phyloP scores from a whole-genome alignment of 1,140 invertebrate genomes.

The Ips nitidus region DNA sequence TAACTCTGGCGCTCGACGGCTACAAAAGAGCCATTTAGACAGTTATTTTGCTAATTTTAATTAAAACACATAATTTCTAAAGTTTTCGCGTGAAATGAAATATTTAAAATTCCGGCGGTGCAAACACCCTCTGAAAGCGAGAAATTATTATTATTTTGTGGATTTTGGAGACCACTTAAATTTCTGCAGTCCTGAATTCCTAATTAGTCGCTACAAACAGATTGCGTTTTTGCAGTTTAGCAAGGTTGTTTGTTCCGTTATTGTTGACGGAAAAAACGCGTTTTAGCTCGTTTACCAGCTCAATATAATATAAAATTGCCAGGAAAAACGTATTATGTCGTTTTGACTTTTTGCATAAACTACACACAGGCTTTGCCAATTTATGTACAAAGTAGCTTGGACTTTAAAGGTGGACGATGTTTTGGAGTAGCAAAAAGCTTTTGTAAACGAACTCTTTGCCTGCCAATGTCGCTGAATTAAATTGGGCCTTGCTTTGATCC shows the following conservation, averaged over 20 bases:
- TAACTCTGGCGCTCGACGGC: neutral
- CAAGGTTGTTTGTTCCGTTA: neutral
- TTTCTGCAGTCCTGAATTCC: neutral
- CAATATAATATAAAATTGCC: too few relatives aligned
- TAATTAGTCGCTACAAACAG: neutral
- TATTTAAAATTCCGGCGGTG: conserved; percentile 22
- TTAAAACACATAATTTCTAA: conserved; percentile 29
- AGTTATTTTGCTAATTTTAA: conserved; percentile 20
- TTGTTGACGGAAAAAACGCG: too few relatives aligned
- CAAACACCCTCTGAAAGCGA: neutral
- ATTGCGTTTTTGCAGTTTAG: neutral
- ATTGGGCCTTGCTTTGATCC: too few relatives aligned
- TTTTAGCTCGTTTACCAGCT: too few relatives aligned
- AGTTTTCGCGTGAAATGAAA: conserved; percentile 10
- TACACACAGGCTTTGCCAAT: too few relatives aligned
- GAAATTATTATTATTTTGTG: conserved; percentile 20
- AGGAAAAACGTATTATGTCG: too few relatives aligned
- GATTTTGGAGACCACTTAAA: conserved; percentile 11
- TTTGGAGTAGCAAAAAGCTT: too few relatives aligned
- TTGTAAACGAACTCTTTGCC: too few relatives aligned
- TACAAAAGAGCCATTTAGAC: conserved; percentile 1
- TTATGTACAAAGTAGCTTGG: too few relatives aligned
- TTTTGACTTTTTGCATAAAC: too few relatives aligned
- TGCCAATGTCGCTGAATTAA: too few relatives aligned
- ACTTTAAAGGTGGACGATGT: too few relatives aligned